Base-by-base conservation (phyloP, 1,140 invertebrate genomes). In the Drosophila pandora region DNA sequence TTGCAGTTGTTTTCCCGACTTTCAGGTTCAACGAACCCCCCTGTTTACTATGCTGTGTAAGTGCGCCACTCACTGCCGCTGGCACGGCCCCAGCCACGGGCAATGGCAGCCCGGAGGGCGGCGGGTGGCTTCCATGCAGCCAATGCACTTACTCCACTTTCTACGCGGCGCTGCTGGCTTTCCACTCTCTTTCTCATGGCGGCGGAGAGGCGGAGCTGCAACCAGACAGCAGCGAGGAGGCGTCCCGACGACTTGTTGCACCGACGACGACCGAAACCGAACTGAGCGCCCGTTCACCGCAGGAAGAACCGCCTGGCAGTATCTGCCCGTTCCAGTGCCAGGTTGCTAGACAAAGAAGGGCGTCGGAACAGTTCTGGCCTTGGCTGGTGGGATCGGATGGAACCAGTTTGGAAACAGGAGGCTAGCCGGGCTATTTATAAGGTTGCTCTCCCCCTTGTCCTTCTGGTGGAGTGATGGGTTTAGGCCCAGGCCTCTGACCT, bases 231-330 rank as follows among this genome's bases (percentile, higher is more conserved):
- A 63, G 55, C 56, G 34, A 45, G 43, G 41, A 53, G 47, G 21
- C 13, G 17, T 3, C n/a, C 13, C 64, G 49, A 60, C 64, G 81
- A 88, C 84, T 88, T 88, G 83, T 89, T 89, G 83, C 83, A 88
- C 56, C 72, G 76, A 73, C 60, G 61, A 74, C 57, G 57, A 9
- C 60, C 62, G 61, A 77, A 79, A 62, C 58, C 67, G 49, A 63
- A 88, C 83, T 88, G 64, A 89, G 79, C 61, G 71, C 79, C 34
- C 34, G 34, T 37, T 37, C 62, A 77, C 78, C 65, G 57, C 64
- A 88, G 83, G 65, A 87, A 87, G 75, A 88, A 82, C 65, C 41
- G 62, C n/a, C n/a, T 12, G 13, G 39, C 39, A 41, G 39, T 17
- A n/a, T n/a, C n/a, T n/a, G 17, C 17, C 17, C 17, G 0, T 17